Percentiles rank a stretch among this genome's conserved stretches.
These are phyloP conservation scores for Diadegma fenestrale DNA, from an alignment of 2,888 invertebrate species.

Conservation along the genomic window DNA sequence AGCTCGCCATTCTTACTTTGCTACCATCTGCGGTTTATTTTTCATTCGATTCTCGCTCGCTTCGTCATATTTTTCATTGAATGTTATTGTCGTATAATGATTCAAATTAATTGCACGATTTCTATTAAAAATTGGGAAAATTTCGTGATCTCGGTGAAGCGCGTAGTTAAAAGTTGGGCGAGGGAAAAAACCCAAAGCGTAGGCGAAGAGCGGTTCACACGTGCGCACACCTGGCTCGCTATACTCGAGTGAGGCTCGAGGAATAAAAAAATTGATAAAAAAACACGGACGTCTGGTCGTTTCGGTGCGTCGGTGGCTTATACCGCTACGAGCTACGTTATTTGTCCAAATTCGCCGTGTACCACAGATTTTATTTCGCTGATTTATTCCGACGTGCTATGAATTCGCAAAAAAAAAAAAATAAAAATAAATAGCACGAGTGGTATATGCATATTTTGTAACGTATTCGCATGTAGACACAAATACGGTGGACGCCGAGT, in stretches of 20 bases:
- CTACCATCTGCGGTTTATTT: background rate
- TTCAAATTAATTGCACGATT: background rate
- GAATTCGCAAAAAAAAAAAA: constrained; percentile 1
- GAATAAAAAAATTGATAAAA: constrained; percentile 15
- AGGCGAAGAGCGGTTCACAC: constrained; percentile 73
- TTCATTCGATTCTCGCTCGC: background rate
- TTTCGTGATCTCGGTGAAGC: background rate
- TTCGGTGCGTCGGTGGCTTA: constrained; percentile 13
- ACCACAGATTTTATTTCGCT: constrained; percentile 16
- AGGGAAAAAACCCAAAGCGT: constrained; percentile 61
- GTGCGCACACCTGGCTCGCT: constrained; percentile 72
- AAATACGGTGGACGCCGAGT: background rate
- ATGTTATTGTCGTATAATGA: background rate
- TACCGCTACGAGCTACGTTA: background rate
- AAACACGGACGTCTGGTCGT: constrained; percentile 26
- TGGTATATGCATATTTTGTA: background rate
- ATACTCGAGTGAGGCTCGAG: constrained; percentile 35
- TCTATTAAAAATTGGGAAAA: background rate
- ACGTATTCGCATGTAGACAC: background rate
- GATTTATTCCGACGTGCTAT: constrained; percentile 15
- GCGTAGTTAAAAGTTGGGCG: background rate
- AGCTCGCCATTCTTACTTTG: too few species aligned
- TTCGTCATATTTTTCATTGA: background rate
- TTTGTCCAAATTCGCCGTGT: constrained; percentile 28
- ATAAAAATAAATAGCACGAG: background rate